These are phyloP conservation scores for Antedon mediterranea DNA, from an alignment of 53 echinoderm and acorn worm species.

Conservation along the genomic window DNA sequence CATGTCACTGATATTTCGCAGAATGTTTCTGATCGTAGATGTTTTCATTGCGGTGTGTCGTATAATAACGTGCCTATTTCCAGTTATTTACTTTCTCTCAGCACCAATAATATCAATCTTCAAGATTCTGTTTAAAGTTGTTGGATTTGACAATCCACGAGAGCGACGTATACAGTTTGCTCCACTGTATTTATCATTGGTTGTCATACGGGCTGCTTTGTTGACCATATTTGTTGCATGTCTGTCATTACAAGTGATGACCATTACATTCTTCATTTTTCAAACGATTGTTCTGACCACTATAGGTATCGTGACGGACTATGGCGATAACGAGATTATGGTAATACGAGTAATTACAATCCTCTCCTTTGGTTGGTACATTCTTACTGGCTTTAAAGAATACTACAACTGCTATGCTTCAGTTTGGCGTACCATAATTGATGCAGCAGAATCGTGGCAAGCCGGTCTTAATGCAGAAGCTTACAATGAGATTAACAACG, in stretches of 20 bases:
- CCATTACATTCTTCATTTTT: not conserved
- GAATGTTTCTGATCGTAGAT: not conserved
- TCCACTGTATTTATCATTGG: not conserved
- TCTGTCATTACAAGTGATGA: not conserved
- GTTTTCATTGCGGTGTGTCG: not conserved
- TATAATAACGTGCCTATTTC: not conserved
- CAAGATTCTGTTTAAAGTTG: not conserved
- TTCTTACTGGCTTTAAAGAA: not conserved
- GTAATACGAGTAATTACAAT: not conserved
- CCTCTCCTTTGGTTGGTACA: not conserved
- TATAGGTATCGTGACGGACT: not conserved
- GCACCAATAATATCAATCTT: not conserved
- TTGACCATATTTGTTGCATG: not conserved
- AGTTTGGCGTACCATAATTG: not conserved
- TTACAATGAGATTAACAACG: not conserved
- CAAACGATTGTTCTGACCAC: not conserved
- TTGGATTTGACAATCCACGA: not conserved
- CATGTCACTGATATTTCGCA: not conserved
- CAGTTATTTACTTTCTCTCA: not conserved
- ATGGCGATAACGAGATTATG: not conserved
- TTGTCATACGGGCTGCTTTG: not conserved
- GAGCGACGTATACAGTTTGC: not conserved
- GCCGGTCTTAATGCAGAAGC: not conserved
- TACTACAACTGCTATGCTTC: not conserved
- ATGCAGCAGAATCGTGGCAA: not conserved